Evolutionary conservation across 2,113 vertebrate genomes (phyloP).

Genomic region (Nematolebias whitei): DNA sequence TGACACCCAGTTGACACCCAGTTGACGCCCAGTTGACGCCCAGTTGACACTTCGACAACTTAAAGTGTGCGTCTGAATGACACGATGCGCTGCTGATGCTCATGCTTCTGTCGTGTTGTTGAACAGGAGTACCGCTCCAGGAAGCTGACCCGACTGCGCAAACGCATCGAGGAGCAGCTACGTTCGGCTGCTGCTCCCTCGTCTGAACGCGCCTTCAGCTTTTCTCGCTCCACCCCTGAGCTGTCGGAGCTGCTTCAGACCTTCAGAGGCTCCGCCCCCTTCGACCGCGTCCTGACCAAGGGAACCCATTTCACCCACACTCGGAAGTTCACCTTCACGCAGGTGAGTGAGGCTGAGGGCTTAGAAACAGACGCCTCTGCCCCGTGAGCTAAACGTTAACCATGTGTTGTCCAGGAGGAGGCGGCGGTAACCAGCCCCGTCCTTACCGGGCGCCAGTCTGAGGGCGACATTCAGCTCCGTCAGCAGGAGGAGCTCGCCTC

Average conservation of each 20-base stretch:
- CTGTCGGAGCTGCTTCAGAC: conserved; percentile 83
- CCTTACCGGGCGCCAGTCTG: conserved; percentile 65
- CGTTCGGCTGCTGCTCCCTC: conserved; percentile 68
- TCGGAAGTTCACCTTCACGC: conserved; percentile 86
- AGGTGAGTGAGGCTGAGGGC: conserved; percentile 68
- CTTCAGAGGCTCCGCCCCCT: conserved; percentile 70
- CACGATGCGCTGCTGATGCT: not conserved
- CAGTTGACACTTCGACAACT: too few species aligned
- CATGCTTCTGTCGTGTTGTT: conserved; percentile 6
- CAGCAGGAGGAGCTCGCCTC: conserved; percentile 81
- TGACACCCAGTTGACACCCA: too few species aligned
- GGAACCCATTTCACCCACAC: conserved; percentile 90
- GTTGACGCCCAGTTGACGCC: too few species aligned
- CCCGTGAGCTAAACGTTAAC: not conserved
- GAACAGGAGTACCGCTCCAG: conserved; percentile 83
- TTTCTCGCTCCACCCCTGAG: conserved; percentile 71
- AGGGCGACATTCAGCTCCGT: conserved; percentile 76
- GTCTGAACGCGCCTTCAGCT: conserved; percentile 46
- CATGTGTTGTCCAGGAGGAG: conserved; percentile 48
- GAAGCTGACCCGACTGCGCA: conserved; percentile 81
- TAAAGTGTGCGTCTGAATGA: too few species aligned
- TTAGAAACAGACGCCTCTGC: not conserved
- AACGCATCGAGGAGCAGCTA: conserved; percentile 85
- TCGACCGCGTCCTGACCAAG: conserved; percentile 75
- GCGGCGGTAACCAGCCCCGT: conserved; percentile 64